phyloP scores from a whole-genome alignment of 2,888 invertebrate species.

The Globia sparganii region DNA sequence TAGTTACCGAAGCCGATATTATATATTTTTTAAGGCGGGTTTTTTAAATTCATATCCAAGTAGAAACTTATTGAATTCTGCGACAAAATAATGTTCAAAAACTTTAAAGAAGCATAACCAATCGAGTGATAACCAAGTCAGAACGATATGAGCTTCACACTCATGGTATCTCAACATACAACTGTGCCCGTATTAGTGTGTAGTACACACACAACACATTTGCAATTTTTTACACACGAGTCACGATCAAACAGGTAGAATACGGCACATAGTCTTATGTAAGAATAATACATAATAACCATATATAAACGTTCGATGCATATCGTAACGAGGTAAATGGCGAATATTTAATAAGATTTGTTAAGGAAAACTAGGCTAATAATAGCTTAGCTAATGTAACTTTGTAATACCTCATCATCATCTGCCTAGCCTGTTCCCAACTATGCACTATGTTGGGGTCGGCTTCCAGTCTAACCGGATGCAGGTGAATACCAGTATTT shows the following conservation, averaged over 20 bases:
- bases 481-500: no score
- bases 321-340: constrained; percentile 40
- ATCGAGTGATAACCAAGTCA: constrained; percentile 60
- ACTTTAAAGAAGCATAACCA: background rate
- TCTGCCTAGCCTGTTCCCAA: no score
- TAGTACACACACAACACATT: constrained; percentile 38
- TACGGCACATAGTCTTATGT: constrained; percentile 43
- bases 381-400: background rate
- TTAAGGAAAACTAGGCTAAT: constrained; percentile 33
- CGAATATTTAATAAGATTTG: constrained; percentile 16
- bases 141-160: constrained; percentile 19
- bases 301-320: constrained; percentile 32
- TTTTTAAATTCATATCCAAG: background rate
- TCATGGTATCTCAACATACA: constrained; percentile 30
- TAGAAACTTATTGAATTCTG: background rate
- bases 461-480: no score
- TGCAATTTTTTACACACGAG: constrained; percentile 57
- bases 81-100: background rate
- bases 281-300: constrained; percentile 44
- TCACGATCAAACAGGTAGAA: constrained; percentile 49
- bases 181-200: constrained; percentile 41
- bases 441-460: no score
- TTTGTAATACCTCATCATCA: background rate
- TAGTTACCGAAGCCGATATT: background rate
- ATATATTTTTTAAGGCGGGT: background rate